phyloP scores from a whole-genome alignment of 2,113 vertebrate species.

The Nothoprocta pentlandii region DNA sequence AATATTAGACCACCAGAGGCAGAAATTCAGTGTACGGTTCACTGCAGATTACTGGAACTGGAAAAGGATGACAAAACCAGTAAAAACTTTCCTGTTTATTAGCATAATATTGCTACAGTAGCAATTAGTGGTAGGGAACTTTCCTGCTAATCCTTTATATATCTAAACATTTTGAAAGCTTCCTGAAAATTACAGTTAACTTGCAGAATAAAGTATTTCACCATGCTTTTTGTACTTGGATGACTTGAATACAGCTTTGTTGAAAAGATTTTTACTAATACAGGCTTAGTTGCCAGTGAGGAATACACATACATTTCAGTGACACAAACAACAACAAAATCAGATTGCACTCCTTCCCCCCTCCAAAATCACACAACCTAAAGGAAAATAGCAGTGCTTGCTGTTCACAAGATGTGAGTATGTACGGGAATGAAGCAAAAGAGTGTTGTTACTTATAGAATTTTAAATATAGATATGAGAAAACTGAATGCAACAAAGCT shows the following conservation, averaged over 20 bases:
- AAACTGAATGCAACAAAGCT: neutral
- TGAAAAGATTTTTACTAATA: neutral
- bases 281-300: neutral
- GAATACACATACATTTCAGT: neutral
- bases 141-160: neutral
- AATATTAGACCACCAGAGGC: neutral
- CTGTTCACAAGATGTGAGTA: neutral
- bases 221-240: neutral
- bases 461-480: neutral
- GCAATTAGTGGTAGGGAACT: neutral
- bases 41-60: neutral
- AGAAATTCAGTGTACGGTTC: constrained; percentile 6
- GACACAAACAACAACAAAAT: neutral
- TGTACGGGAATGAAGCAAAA: neutral
- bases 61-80: neutral
- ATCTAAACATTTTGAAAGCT: neutral
- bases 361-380: neutral
- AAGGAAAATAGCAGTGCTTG: neutral
- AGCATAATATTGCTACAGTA: neutral
- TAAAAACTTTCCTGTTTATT: neutral
- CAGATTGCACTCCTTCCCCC: neutral
- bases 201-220: neutral
- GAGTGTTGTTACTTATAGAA: accelerated
- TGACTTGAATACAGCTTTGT: neutral
- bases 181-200: constrained; percentile 1